phyloP scores from a whole-genome alignment of 1,140 invertebrate genomes.

The Drosophila kanapiae region DNA sequence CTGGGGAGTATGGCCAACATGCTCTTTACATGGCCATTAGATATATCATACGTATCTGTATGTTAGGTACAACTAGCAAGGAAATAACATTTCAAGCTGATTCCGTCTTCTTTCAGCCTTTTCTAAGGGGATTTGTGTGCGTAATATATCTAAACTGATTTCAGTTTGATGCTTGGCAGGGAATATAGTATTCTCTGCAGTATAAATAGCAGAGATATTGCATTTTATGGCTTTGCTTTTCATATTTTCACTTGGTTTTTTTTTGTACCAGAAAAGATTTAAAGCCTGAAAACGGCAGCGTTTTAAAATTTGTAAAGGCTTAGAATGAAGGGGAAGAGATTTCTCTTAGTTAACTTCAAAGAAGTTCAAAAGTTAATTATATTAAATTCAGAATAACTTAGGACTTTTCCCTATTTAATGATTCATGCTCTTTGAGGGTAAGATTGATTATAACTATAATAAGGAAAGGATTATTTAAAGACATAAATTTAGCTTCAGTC shows the following conservation, averaged over 20 bases:
- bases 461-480: background rate
- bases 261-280: background rate
- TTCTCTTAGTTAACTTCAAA: too few species aligned
- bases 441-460: background rate
- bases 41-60: slow-evolving; percentile 39
- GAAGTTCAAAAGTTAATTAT: too few species aligned
- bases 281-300: background rate
- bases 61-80: slow-evolving; percentile 14
- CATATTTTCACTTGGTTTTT: background rate
- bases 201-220: slow-evolving; percentile 16
- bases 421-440: too few species aligned
- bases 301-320: background rate
- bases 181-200: slow-evolving; percentile 13
- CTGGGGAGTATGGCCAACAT: slow-evolving; percentile 4
- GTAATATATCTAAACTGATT: slow-evolving; percentile 36
- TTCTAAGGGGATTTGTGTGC: slow-evolving; percentile 35
- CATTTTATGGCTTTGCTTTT: background rate
- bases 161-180: slow-evolving; percentile 18
- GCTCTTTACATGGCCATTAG: slow-evolving; percentile 49
- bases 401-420: too few species aligned
- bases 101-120: slow-evolving; percentile 11
- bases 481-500: background rate
- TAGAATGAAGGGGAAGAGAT: background rate
- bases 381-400: too few species aligned
- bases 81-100: slow-evolving; percentile 35